phyloP scores from a whole-genome alignment of 1,140 invertebrate genomes.

The Sitobion miscanthi region DNA sequence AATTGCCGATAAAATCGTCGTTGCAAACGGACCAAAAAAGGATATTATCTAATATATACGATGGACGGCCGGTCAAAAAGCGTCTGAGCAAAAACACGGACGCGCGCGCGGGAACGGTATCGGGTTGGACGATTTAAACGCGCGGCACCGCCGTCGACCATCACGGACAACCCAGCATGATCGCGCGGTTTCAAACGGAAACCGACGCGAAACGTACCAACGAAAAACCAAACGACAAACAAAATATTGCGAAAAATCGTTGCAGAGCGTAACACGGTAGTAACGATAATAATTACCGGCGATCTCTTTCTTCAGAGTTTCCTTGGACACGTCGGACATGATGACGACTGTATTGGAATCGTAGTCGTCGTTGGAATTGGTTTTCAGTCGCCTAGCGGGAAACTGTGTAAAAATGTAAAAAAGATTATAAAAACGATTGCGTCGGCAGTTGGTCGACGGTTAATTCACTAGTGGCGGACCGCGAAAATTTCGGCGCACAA shows the following conservation, averaged over 20 bases:
- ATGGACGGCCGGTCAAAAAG: background rate
- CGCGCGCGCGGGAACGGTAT: background rate
- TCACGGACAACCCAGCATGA: background rate
- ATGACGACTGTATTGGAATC: background rate
- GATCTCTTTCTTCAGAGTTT: conserved; percentile 74
- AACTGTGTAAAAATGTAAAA: background rate
- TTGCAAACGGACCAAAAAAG: background rate
- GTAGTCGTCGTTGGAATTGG: background rate
- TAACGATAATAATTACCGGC: conserved; percentile 67
- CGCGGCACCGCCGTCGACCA: background rate
- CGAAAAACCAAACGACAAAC: background rate
- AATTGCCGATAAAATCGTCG: background rate
- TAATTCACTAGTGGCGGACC: background rate
- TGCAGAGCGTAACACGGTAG: background rate
- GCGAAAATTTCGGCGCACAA: conserved; percentile 5
- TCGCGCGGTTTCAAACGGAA: background rate
- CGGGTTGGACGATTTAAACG: background rate
- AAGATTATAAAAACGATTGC: background rate
- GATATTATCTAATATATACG: background rate
- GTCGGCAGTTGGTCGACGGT: background rate
- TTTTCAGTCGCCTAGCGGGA: background rate
- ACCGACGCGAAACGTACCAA: background rate
- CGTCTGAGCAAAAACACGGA: background rate
- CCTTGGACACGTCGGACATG: conserved; percentile 74
- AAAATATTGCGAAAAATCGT: background rate